A percentile compares a stretch with the other conserved stretches of the same genome.
Evolutionary conservation across 2,888 invertebrate genomes (phyloP).

Genomic region (Scaptomyza reducta): DNA sequence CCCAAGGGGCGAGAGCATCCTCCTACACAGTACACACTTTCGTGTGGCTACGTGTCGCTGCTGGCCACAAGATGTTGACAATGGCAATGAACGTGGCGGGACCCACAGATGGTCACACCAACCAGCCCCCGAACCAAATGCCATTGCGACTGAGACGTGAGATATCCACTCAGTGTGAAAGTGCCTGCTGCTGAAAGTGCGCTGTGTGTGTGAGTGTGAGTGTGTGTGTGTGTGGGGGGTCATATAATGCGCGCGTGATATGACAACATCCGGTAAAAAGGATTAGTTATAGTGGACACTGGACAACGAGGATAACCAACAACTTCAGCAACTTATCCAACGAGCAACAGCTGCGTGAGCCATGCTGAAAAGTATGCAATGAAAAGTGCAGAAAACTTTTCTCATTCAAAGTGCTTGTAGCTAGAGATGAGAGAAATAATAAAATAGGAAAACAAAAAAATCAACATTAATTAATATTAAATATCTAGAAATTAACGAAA

Average conservation of each 20-base stretch:
- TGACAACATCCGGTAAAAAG: conserved; percentile 70
- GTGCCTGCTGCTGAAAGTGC: not conserved
- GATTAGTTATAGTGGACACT: conserved; percentile 62
- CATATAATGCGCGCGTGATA: conserved; percentile 74
- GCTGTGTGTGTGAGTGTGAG: conserved; percentile 12
- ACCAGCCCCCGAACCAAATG: conserved; percentile 30
- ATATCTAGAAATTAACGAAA: too few species aligned
- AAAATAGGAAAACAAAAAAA: too few species aligned
- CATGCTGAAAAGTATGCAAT: conserved; percentile 67
- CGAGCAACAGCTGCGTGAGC: conserved; percentile 63
- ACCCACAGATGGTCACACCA: conserved; percentile 55
- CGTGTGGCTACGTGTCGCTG: conserved; percentile 56
- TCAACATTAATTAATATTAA: too few species aligned
- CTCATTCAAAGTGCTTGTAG: conserved; percentile 15
- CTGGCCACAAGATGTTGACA: conserved; percentile 75
- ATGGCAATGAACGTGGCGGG: conserved; percentile 74
- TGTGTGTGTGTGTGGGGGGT: conserved; percentile 47
- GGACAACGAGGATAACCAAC: conserved; percentile 3
- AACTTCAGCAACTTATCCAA: conserved; percentile 10
- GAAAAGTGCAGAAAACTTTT: conserved; percentile 62
- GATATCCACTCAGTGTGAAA: conserved; percentile 27
- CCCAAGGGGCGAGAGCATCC: not conserved
- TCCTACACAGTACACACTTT: not conserved
- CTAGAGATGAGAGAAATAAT: conserved; percentile 11
- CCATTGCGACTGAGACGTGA: conserved; percentile 44